Conservation (phyloP, 2,888 invertebrate genomes). For the Tinea pellionella region DNA sequence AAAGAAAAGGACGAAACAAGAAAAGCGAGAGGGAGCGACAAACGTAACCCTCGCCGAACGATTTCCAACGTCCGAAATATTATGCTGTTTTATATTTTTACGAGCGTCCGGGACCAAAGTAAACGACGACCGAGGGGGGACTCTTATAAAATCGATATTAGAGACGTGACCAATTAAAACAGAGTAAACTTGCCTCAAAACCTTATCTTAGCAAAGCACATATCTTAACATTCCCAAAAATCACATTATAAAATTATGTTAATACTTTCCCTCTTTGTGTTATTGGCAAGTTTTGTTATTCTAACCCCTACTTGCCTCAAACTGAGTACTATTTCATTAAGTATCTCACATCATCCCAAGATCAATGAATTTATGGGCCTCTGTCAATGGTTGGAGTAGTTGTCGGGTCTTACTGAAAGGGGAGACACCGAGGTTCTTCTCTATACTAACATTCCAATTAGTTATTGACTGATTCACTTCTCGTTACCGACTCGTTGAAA, state of each 20-base stretch:
- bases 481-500: constrained; percentile 28
- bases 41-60: constrained; percentile 33
- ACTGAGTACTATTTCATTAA: not conserved
- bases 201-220: not conserved
- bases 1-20: constrained; percentile 63
- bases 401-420: constrained; percentile 4
- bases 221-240: not conserved
- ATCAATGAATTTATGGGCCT: constrained; percentile 4
- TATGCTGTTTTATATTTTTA: constrained; percentile 43
- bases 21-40: constrained; percentile 48
- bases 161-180: constrained; percentile 31
- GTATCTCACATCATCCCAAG: not conserved
- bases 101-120: constrained; percentile 28
- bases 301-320: not conserved
- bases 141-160: constrained; percentile 36
- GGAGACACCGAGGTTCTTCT: constrained; percentile 18
- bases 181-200: constrained; percentile 16
- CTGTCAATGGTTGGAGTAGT: constrained; percentile 6
- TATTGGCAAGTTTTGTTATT: not conserved
- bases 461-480: constrained; percentile 31
- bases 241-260: not conserved
- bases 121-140: constrained; percentile 26
- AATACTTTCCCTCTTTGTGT: not conserved
- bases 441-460: constrained; percentile 24
- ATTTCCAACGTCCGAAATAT: constrained; percentile 40